phyloP scores from a whole-genome alignment of 1,140 invertebrate species.

The Solenopsis fugax region DNA sequence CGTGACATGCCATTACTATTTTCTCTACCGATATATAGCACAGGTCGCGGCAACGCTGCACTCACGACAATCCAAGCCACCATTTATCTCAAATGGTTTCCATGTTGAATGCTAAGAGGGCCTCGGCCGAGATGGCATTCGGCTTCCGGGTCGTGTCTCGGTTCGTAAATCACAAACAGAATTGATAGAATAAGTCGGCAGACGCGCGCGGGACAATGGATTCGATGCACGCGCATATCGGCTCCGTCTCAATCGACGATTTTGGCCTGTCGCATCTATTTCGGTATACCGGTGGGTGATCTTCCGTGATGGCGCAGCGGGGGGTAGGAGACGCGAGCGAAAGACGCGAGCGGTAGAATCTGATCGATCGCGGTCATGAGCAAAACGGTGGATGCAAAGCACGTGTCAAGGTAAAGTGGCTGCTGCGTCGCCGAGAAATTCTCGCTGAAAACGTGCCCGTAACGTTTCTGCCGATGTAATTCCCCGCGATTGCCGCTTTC shows the following conservation, averaged over 20 bases:
- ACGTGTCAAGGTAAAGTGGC: constrained; percentile 70
- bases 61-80: background rate
- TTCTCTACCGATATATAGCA: background rate
- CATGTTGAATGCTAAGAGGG: background rate
- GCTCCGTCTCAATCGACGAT: constrained; percentile 42
- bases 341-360: constrained; percentile 34
- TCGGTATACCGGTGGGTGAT: constrained; percentile 29
- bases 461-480: constrained; percentile 1
- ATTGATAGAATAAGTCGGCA: constrained; percentile 44
- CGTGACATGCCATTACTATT: background rate
- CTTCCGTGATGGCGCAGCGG: background rate
- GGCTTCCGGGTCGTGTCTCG: constrained; percentile 15
- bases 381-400: constrained; percentile 62
- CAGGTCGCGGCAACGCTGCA: background rate
- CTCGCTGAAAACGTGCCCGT: constrained; percentile 37
- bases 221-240: constrained; percentile 41
- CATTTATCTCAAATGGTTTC: constrained; percentile 33
- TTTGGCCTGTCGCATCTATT: constrained; percentile 51
- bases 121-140: background rate
- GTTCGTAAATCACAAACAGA: constrained; percentile 46
- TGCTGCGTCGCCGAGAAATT: constrained; percentile 42
- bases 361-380: constrained; percentile 65
- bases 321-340: background rate
- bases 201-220: background rate
- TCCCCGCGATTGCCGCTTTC: constrained; percentile 24